phyloP scores from a whole-genome alignment of 2,797 vertebrate species.

The Enteromius afrohamiltoni region DNA sequence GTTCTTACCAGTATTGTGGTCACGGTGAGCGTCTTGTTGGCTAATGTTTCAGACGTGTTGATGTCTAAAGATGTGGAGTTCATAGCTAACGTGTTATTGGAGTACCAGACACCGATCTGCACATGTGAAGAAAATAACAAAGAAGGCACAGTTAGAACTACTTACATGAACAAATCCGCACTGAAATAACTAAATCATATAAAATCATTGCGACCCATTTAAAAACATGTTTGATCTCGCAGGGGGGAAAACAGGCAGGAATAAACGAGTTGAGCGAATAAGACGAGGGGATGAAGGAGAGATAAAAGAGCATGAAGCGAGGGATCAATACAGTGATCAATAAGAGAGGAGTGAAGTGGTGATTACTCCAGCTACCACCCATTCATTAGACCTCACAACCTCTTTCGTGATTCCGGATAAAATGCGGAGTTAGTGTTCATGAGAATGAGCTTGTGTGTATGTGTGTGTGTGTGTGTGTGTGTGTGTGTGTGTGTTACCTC shows the following conservation, averaged over 20 bases:
- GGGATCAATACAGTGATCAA: slow-evolving; percentile 46
- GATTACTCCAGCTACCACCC: slow-evolving; percentile 50
- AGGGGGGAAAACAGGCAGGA: not conserved
- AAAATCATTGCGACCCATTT: slow-evolving; percentile 25
- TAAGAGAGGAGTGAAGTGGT: slow-evolving; percentile 27
- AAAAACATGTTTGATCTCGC: slow-evolving; percentile 16
- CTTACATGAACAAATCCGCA: not conserved
- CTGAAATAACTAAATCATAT: not conserved
- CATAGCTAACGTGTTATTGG: slow-evolving; percentile 89
- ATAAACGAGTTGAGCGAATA: slow-evolving; percentile 3
- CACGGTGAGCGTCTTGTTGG: slow-evolving; percentile 88
- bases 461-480: slow-evolving; percentile 27
- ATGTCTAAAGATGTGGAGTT: slow-evolving; percentile 87
- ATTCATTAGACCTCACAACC: slow-evolving; percentile 40
- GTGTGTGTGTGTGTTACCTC: slow-evolving; percentile 73
- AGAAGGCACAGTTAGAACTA: not conserved
- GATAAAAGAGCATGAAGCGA: slow-evolving; percentile 6
- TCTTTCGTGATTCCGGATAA: slow-evolving; percentile 28
- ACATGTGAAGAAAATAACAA: not conserved
- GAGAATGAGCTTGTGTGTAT: slow-evolving; percentile 1
- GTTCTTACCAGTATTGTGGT: slow-evolving; percentile 90
- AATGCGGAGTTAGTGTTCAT: slow-evolving; percentile 54
- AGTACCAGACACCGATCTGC: slow-evolving; percentile 91
- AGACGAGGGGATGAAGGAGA: slow-evolving; percentile 23
- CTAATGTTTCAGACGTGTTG: slow-evolving; percentile 84